These are phyloP conservation scores for Alloplasta piceator DNA, from an alignment of 2,888 invertebrate genomes.

Conservation along the genomic window DNA sequence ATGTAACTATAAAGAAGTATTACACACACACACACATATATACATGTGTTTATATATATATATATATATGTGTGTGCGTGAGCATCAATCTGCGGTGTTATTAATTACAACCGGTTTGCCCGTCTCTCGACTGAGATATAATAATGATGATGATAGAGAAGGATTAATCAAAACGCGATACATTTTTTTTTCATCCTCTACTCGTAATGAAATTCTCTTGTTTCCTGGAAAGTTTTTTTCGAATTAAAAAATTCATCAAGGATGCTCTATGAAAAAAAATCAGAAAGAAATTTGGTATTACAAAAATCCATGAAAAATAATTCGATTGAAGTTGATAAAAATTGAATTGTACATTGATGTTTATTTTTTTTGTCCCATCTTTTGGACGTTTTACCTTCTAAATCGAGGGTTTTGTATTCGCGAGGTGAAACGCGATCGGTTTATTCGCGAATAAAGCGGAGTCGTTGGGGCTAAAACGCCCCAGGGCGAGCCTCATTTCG, in stretches of 20 bases:
- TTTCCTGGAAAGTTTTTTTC: not conserved
- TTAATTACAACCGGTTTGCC: constrained; percentile 49
- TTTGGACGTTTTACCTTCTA: not conserved
- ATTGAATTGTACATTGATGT: not conserved
- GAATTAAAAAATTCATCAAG: not conserved
- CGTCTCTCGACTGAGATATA: constrained; percentile 11
- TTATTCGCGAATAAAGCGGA: not conserved
- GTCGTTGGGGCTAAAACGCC: constrained; percentile 17
- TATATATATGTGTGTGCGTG: constrained; percentile 16
- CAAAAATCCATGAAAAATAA: not conserved
- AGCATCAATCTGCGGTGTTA: constrained; percentile 42
- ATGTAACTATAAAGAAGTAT: constrained; percentile 33
- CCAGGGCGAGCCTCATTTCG: constrained; percentile 74
- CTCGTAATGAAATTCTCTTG: not conserved
- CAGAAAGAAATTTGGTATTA: not conserved
- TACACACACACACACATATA: not conserved
- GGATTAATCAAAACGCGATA: constrained; percentile 32
- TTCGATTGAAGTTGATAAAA: not conserved
- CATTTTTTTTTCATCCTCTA: not conserved
- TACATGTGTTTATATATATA: not conserved
- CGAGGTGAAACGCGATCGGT: not conserved
- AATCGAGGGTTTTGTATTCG: not conserved
- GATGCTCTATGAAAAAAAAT: not conserved
- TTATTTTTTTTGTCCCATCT: not conserved
- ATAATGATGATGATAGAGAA: constrained; percentile 32